Base-by-base conservation (phyloP, 2,888 invertebrate species). In the Girardia tigrina region DNA sequence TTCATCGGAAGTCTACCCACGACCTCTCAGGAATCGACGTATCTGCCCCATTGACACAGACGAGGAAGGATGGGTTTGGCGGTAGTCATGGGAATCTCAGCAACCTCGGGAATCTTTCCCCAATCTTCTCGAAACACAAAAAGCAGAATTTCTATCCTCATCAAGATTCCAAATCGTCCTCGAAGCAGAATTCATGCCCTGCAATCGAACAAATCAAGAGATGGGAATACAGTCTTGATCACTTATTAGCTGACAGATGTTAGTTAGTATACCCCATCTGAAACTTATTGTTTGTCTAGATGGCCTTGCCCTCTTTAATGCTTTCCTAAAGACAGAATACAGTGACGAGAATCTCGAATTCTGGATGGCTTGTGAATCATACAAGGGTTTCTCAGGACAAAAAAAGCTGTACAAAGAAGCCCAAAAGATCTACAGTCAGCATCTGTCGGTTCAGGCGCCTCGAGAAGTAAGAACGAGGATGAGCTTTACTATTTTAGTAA, bases 291-390 rank as follows among this genome's bases (percentile, higher is more conserved):
- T 72, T 28, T 75, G 79, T 80, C 42, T 82, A 87, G 87, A 85
- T 81, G 87, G 87, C 6, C 80, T 86, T 77, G 83, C 85, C 23
- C 80, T 87, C 72, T 87, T 87, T 81, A 82, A 85, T 74, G 86
- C 85, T 1, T 87, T 87, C 80, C 81, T 87, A 6, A 83, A 85
- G 78, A 83, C 86, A 0, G 87, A 87, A 80, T 87, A 86, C 80
- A 86, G 86, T 79, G 86, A 87, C 78, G 87, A 87, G 79, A 87
- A 87, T 79, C 82, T 87, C 26, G 87, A 87, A 78, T 87, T 87
- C 79, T 87, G 87, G 87, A 80, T 87, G 26, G 86, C 86, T 1
- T 86, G 87, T 79, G 86, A 87, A 80, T 85, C 86, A 72, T 87
- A 84, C 81, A 85, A 83, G 79, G 77, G 69, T 42, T 78, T 78